Evolutionary conservation across 92 coral and sea anemone genomes (phyloP).

Genomic region (Desmophyllum pertusum): DNA sequence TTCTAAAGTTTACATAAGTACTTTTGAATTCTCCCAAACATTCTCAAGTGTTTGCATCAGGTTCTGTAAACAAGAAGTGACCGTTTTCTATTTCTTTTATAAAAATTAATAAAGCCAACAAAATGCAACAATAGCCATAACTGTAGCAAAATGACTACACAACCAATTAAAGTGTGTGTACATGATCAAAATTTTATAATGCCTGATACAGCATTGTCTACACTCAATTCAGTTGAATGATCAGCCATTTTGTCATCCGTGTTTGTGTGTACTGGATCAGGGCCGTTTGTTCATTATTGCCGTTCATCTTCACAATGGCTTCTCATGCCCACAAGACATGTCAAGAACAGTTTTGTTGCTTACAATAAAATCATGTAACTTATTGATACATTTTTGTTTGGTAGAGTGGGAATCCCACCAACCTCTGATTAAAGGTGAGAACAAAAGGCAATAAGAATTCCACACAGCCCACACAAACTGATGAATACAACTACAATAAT

Average conservation of each 20-base stretch:
- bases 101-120: no score
- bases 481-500: no score
- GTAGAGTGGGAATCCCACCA: slow-evolving; percentile 37
- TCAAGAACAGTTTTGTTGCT: slow-evolving; percentile 2
- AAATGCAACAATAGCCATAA: no score
- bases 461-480: background rate
- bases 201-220: background rate
- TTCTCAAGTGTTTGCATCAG: no score
- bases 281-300: background rate
- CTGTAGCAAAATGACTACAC: no score
- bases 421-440: slow-evolving; percentile 44
- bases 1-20: no score
- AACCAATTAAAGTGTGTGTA: no score
- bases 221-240: background rate
- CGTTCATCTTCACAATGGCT: background rate
- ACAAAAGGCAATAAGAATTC: background rate
- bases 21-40: no score
- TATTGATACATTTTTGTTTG: slow-evolving; percentile 46
- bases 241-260: slow-evolving; percentile 12
- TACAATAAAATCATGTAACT: slow-evolving; percentile 7
- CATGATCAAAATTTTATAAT: no score
- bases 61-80: no score
- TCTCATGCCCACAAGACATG: slow-evolving; percentile 19
- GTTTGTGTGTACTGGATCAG: slow-evolving; percentile 6
- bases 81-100: no score